phyloP scores from a whole-genome alignment of 2,797 vertebrate species.

The Pseudopleuronectes americanus region DNA sequence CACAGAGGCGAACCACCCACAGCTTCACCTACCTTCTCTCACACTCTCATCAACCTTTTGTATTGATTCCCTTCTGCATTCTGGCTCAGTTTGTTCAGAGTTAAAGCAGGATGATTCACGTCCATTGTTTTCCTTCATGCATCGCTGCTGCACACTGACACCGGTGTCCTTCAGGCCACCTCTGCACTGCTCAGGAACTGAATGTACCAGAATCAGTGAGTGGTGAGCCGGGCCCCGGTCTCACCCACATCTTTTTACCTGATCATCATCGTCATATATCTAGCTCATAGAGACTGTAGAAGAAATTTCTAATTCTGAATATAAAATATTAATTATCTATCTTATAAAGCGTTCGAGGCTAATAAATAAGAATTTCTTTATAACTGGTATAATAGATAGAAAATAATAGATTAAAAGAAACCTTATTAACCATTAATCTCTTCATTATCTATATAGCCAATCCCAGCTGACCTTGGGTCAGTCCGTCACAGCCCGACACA shows the following conservation, averaged over 20 bases:
- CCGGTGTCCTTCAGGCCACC: slow-evolving; percentile 68
- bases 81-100: slow-evolving; percentile 49
- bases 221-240: slow-evolving; percentile 16
- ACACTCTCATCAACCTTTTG: slow-evolving; percentile 39
- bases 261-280: slow-evolving; percentile 3
- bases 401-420: no score
- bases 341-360: no score
- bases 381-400: no score
- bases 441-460: neutral
- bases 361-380: no score
- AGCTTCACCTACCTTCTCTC: slow-evolving; percentile 40
- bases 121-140: slow-evolving; percentile 51
- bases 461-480: neutral
- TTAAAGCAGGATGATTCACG: slow-evolving; percentile 63
- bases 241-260: slow-evolving; percentile 6
- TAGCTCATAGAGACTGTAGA: no score
- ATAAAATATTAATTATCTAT: no score
- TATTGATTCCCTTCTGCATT: slow-evolving; percentile 57
- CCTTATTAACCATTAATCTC: neutral
- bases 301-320: no score
- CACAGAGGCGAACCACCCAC: slow-evolving; percentile 37
- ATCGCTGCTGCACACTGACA: slow-evolving; percentile 22
- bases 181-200: slow-evolving; percentile 65
- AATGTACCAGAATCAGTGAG: slow-evolving; percentile 38
- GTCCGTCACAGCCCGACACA: no score